Conservation (phyloP, 2,888 invertebrate species). For the Agonopterix arenella region DNA sequence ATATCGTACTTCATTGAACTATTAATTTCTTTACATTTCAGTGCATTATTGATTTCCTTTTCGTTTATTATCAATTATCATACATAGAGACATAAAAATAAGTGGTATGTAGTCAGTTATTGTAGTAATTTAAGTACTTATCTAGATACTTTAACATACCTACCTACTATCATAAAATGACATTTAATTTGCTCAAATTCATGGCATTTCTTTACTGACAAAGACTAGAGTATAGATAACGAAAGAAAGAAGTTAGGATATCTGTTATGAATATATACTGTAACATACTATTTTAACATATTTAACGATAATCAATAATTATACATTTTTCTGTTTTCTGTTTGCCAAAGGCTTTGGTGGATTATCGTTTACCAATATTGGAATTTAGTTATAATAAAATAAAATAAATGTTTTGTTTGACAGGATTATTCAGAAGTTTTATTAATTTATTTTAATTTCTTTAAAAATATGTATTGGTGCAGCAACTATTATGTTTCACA, state of each 20-base stretch:
- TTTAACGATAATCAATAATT: too few relatives aligned
- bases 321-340: background rate
- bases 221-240: constrained; percentile 35
- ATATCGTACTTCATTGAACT: too few relatives aligned
- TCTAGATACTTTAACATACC: too few relatives aligned
- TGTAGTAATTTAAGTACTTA: too few relatives aligned
- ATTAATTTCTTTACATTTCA: too few relatives aligned
- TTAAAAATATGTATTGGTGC: constrained; percentile 37
- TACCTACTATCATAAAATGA: background rate
- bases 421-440: constrained; percentile 11
- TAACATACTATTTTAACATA: background rate
- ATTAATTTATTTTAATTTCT: constrained; percentile 29
- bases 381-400: constrained; percentile 20
- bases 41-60: too few relatives aligned
- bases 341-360: constrained; percentile 45
- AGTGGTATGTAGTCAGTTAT: too few relatives aligned
- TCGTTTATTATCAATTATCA: too few relatives aligned
- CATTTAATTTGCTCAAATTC: constrained; percentile 69
- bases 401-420: constrained; percentile 10
- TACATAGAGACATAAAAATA: too few relatives aligned
- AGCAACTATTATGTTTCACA: constrained; percentile 38
- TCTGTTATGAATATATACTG: constrained; percentile 26
- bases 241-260: constrained; percentile 43
- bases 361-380: constrained; percentile 41
- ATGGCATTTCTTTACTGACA: constrained; percentile 66